Conservation (phyloP, 1,140 invertebrate genomes). For the Heliothis virescens region DNA sequence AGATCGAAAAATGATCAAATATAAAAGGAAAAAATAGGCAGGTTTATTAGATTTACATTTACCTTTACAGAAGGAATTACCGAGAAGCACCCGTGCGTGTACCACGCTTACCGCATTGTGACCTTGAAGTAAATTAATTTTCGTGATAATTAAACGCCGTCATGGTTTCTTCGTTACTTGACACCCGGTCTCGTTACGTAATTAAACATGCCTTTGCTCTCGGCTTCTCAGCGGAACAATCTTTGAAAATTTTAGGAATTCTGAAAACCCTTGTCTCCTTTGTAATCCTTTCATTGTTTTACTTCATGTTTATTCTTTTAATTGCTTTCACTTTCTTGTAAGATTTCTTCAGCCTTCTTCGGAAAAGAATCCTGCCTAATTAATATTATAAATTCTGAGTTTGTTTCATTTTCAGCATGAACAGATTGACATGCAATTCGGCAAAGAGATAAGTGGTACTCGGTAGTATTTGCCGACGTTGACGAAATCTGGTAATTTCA, state of each 20-base stretch:
- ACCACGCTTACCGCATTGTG: slow-evolving; percentile 4
- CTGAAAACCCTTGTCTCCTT: slow-evolving; percentile 8
- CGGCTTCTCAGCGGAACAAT: slow-evolving; percentile 18
- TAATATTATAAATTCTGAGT: no score
- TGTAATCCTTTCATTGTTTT: slow-evolving; percentile 14
- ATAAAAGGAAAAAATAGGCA: background rate
- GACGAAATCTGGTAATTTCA: background rate
- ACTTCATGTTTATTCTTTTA: slow-evolving; percentile 15
- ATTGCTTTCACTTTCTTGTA: background rate
- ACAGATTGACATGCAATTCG: background rate
- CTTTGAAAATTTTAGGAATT: slow-evolving; percentile 33
- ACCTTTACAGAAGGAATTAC: background rate
- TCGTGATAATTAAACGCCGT: slow-evolving; percentile 27
- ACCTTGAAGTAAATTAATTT: slow-evolving; percentile 35
- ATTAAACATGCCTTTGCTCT: slow-evolving; percentile 23
- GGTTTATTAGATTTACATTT: background rate
- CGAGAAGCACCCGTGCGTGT: slow-evolving; percentile 1
- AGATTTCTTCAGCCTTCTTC: no score
- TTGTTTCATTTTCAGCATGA: background rate
- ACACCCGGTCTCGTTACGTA: slow-evolving; percentile 10
- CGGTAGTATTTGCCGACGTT: no score
- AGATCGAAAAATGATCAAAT: no score
- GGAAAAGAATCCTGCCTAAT: no score
- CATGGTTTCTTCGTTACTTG: slow-evolving; percentile 36
- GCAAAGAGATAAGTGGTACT: no score